Conservation (phyloP, 2,888 invertebrate species). For the Drosophila kuntzei region DNA sequence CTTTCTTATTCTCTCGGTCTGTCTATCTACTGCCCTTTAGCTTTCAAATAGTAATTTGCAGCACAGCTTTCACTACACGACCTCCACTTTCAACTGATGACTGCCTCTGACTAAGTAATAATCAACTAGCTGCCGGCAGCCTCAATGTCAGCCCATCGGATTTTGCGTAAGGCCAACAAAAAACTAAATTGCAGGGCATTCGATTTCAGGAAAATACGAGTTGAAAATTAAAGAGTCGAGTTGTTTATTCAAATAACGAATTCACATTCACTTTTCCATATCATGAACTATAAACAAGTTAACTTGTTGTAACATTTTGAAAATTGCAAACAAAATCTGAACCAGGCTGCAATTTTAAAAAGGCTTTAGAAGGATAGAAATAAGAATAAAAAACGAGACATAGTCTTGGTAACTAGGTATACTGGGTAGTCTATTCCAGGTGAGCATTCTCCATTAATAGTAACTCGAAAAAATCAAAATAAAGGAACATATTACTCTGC, state of each 20-base stretch:
- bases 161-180: conserved; percentile 6
- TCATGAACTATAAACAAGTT: not conserved
- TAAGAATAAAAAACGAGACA: too few relatives aligned
- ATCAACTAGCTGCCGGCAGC: conserved; percentile 41
- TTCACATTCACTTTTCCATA: not conserved
- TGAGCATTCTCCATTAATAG: too few relatives aligned
- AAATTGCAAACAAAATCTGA: not conserved
- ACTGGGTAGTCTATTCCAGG: too few relatives aligned
- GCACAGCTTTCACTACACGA: conserved; percentile 20
- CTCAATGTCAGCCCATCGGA: conserved; percentile 3
- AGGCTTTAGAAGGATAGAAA: too few relatives aligned
- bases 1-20: conserved; percentile 29
- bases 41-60: conserved; percentile 59
- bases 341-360: too few relatives aligned
- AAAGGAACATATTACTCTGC: too few relatives aligned
- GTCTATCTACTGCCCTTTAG: conserved; percentile 44
- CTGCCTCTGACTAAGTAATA: conserved; percentile 27
- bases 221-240: not conserved
- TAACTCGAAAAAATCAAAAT: too few relatives aligned
- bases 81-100: conserved; percentile 26
- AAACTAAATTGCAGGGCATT: conserved; percentile 20
- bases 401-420: too few relatives aligned
- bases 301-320: not conserved
- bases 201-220: not conserved
- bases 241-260: not conserved